phyloP scores from a whole-genome alignment of 2,113 vertebrate genomes.

The Nyctereutes procyonoides region DNA sequence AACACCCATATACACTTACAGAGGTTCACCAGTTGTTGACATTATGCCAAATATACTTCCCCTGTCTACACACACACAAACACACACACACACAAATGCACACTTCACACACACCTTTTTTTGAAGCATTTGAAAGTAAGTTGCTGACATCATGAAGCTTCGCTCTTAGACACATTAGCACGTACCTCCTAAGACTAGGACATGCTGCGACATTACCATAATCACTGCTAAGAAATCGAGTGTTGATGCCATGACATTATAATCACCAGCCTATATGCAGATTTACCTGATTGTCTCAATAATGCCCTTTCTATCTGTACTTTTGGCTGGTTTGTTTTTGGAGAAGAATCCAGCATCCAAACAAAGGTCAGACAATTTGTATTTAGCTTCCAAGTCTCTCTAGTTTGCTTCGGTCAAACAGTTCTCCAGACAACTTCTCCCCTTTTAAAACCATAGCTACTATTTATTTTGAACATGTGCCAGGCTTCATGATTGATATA shows the following conservation, averaged over 20 bases:
- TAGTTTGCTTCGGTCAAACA: not conserved
- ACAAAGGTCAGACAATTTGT: not conserved
- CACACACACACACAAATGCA: rapidly evolving
- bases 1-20: not conserved
- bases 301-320: not conserved
- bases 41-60: not conserved
- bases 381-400: not conserved
- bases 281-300: not conserved
- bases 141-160: not conserved
- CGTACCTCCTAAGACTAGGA: not conserved
- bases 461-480: not conserved
- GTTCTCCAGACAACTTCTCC: not conserved
- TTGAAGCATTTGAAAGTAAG: not conserved
- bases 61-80: not conserved
- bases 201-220: not conserved
- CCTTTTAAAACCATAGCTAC: not conserved
- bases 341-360: not conserved
- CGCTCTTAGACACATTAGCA: not conserved
- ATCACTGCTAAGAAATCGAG: not conserved
- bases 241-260: not conserved
- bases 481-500: not conserved
- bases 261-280: not conserved
- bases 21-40: not conserved
- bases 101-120: not conserved
- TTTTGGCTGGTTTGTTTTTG: not conserved